These are phyloP conservation scores for Daboia siamensis DNA, from an alignment of 2,113 vertebrate genomes.

Conservation along the genomic window DNA sequence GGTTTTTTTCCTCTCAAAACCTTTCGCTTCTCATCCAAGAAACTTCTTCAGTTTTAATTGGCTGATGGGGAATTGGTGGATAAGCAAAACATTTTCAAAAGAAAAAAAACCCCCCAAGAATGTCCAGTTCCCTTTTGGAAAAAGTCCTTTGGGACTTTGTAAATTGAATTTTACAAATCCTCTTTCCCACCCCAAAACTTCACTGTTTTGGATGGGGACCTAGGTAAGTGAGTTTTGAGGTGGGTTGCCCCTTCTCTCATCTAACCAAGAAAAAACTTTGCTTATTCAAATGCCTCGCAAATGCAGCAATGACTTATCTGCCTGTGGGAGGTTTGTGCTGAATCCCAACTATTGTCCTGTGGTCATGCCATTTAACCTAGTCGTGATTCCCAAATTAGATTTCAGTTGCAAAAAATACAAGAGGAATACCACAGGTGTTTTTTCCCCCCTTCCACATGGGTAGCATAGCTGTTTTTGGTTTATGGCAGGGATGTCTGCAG, in stretches of 20 bases:
- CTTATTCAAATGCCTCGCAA: not conserved
- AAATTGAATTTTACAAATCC: not conserved
- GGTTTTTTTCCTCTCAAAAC: not conserved
- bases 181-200: not conserved
- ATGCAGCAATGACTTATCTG: not conserved
- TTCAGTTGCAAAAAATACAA: not conserved
- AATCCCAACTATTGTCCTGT: not conserved
- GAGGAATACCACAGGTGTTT: fast-evolving
- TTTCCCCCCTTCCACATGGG: fast-evolving
- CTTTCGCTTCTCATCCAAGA: not conserved
- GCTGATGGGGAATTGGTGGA: not conserved
- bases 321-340: not conserved
- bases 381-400: not conserved
- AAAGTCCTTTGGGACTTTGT: not conserved
- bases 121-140: not conserved
- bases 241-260: not conserved
- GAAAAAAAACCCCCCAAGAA: not conserved
- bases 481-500: not conserved
- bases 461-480: not conserved
- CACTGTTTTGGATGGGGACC: not conserved
- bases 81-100: not conserved
- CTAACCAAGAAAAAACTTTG: not conserved
- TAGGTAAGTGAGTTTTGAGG: not conserved
- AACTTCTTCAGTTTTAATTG: not conserved
- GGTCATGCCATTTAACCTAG: not conserved